A percentile compares a stretch with the other conserved stretches of the same genome.
These are phyloP conservation scores for Plotosus lineatus DNA, from an alignment of 2,113 vertebrate species.

Conservation along the genomic window DNA sequence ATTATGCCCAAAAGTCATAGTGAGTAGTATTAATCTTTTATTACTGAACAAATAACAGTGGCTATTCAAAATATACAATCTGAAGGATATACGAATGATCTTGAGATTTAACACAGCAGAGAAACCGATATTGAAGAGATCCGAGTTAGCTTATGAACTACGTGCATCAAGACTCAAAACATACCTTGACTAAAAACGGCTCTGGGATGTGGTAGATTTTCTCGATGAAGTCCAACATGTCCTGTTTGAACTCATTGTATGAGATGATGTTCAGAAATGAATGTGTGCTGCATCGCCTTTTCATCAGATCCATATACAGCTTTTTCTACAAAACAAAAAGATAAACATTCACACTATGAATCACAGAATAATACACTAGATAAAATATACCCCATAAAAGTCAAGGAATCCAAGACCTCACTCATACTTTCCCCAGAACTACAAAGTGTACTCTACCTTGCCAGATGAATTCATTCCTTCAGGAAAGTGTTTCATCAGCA, in stretches of 20 bases:
- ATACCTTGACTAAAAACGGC: slow-evolving; percentile 80
- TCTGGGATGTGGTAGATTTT: slow-evolving; percentile 63
- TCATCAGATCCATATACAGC: slow-evolving; percentile 73
- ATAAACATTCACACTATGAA: neutral
- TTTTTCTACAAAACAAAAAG: slow-evolving; percentile 67
- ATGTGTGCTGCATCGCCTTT: slow-evolving; percentile 71
- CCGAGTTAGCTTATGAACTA: neutral
- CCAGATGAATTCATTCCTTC: slow-evolving; percentile 60
- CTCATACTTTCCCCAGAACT: neutral
- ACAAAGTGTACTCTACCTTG: slow-evolving; percentile 73
- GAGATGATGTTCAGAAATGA: slow-evolving; percentile 73
- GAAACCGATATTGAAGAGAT: neutral
- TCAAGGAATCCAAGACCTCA: neutral
- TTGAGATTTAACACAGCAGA: neutral
- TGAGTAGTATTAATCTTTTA: too few species aligned
- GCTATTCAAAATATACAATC: neutral
- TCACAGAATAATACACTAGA: neutral
- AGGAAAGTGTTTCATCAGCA: slow-evolving; percentile 76
- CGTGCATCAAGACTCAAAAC: neutral
- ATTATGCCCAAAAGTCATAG: too few species aligned
- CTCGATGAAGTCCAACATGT: slow-evolving; percentile 77
- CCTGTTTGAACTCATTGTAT: slow-evolving; percentile 78
- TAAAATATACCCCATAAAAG: neutral
- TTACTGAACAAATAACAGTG: too few species aligned
- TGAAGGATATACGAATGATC: neutral